Evolutionary conservation across 2,113 vertebrate genomes (phyloP).

Genomic region (Pachypanchax playfairii): DNA sequence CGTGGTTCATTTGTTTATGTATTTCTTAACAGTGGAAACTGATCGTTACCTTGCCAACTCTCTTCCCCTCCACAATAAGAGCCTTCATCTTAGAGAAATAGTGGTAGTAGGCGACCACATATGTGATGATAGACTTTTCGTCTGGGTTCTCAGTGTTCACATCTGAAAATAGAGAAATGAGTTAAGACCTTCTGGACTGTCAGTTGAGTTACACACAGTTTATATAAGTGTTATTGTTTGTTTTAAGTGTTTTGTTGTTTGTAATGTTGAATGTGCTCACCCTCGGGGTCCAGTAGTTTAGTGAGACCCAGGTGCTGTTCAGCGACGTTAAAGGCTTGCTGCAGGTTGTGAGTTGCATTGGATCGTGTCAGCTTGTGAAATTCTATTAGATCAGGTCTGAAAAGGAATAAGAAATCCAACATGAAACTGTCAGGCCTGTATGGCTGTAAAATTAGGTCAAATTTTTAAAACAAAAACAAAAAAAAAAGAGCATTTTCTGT

Average conservation of each 20-base stretch:
- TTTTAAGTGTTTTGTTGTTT: too few species aligned
- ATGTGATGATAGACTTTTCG: constrained; percentile 97
- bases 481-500: not conserved
- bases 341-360: constrained; percentile 93
- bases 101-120: constrained; percentile 96
- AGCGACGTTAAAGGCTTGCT: constrained; percentile 91
- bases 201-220: too few species aligned
- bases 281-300: constrained; percentile 93
- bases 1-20: too few species aligned
- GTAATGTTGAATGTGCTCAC: constrained; percentile 66
- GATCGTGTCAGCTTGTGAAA: constrained; percentile 93
- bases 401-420: not conserved
- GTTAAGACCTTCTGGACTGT: too few species aligned
- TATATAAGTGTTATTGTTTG: too few species aligned
- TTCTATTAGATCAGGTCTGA: constrained; percentile 91
- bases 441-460: too few species aligned
- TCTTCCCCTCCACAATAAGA: constrained; percentile 93
- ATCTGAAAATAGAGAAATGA: constrained; percentile 75
- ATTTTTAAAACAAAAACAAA: not conserved
- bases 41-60: constrained; percentile 89
- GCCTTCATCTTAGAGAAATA: constrained; percentile 99
- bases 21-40: not conserved
- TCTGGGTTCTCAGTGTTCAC: constrained; percentile 95
- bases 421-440: not conserved
- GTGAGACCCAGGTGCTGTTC: constrained; percentile 93